Evolutionary conservation across 2,797 vertebrate genomes (phyloP).

Genomic region (Xerus rutilus): DNA sequence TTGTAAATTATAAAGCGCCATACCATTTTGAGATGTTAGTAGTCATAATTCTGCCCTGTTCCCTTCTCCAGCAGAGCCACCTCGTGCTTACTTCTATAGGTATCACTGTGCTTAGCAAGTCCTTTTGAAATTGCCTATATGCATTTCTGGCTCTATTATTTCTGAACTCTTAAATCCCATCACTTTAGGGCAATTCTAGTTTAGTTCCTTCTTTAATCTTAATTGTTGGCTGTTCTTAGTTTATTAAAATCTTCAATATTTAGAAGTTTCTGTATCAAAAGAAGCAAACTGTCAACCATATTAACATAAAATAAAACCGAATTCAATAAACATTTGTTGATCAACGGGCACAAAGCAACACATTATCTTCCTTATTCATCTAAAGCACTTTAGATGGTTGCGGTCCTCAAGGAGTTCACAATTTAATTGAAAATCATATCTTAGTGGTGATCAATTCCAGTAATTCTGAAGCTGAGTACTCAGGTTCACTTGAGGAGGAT

Average conservation of each 20-base stretch:
- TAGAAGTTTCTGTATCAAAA: neutral
- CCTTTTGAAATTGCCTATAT: conserved; percentile 43
- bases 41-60: neutral
- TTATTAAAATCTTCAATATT: neutral
- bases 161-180: neutral
- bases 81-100: neutral
- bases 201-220: conserved; percentile 32
- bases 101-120: neutral
- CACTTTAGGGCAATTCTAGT: neutral
- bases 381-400: neutral
- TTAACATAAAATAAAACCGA: conserved; percentile 34
- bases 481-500: neutral
- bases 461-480: neutral
- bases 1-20: neutral
- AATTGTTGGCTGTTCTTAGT: neutral
- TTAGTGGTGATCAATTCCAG: neutral
- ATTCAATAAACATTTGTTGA: conserved; percentile 29
- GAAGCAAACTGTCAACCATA: conserved; percentile 27
- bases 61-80: neutral
- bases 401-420: neutral
- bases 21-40: neutral
- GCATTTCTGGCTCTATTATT: neutral
- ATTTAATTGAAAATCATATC: neutral
- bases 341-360: neutral
- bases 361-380: too few relatives aligned